phyloP scores from a whole-genome alignment of 1,140 invertebrate species.

The Drosophila leontia region DNA sequence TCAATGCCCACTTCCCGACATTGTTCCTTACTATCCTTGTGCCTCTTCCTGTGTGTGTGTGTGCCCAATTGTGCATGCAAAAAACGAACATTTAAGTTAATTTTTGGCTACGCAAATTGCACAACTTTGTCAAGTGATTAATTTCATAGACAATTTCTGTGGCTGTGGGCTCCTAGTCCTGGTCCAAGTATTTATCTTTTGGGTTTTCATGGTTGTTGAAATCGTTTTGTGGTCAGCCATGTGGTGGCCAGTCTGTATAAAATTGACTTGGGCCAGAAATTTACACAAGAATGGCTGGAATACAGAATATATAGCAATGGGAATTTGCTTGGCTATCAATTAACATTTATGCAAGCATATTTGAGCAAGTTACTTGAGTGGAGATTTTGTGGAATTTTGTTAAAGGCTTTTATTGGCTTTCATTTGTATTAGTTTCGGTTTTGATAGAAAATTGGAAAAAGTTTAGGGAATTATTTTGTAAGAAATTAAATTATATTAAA shows the following conservation, averaged over 20 bases:
- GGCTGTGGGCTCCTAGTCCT: constrained; percentile 18
- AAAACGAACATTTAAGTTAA: constrained; percentile 75
- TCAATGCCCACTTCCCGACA: constrained; percentile 33
- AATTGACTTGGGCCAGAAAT: neutral
- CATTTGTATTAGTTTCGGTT: too few relatives aligned
- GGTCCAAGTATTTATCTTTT: constrained; percentile 26
- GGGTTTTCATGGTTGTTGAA: constrained; percentile 24
- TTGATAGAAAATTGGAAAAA: neutral
- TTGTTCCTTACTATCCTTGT: constrained; percentile 13
- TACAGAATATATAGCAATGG: constrained; percentile 2
- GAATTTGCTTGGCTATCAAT: constrained; percentile 1
- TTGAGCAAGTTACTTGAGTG: neutral
- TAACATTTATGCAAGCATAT: constrained; percentile 3
- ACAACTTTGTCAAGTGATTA: constrained; percentile 77
- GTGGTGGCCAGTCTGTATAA: neutral
- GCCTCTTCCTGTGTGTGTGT: neutral
- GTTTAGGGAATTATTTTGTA: neutral
- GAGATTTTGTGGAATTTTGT: neutral
- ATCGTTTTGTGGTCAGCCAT: constrained; percentile 26
- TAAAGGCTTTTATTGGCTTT: neutral
- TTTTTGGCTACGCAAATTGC: constrained; percentile 77
- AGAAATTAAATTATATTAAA: neutral
- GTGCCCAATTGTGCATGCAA: constrained; percentile 62
- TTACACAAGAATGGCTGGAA: neutral
- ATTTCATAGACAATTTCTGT: constrained; percentile 70